Evolutionary conservation across 2,113 vertebrate genomes (phyloP).

Genomic region (Ahaetulla prasina): DNA sequence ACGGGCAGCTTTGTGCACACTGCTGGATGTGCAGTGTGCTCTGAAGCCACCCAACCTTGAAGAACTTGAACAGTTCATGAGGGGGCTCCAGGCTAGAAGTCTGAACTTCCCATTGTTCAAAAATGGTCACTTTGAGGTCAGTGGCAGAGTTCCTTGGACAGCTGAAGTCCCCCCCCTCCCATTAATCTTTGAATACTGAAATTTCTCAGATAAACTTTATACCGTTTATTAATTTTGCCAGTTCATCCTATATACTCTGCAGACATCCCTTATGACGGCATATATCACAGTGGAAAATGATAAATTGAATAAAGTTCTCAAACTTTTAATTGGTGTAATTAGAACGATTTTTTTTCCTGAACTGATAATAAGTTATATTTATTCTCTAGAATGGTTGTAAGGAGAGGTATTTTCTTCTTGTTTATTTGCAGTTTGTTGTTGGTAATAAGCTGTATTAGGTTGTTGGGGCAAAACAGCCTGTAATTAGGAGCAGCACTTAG

Average conservation of each 20-base stretch:
- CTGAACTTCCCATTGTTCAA: not conserved
- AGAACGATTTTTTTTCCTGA: not conserved
- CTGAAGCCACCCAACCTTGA: not conserved
- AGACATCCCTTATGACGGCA: not conserved
- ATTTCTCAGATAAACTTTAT: not conserved
- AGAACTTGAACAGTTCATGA: not conserved
- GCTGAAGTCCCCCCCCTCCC: not conserved
- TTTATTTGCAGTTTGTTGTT: not conserved
- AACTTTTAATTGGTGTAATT: not conserved
- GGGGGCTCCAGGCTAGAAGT: not conserved
- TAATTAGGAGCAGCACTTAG: not conserved
- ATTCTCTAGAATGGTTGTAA: not conserved
- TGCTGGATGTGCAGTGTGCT: not conserved
- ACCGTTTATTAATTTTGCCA: not conserved
- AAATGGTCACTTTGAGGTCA: not conserved
- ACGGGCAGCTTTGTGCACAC: not conserved
- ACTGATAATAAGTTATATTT: not conserved
- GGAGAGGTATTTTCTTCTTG: too few species aligned
- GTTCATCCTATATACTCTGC: not conserved
- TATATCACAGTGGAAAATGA: not conserved
- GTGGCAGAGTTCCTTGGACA: not conserved
- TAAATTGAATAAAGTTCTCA: not conserved
- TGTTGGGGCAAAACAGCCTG: not conserved
- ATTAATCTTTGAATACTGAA: not conserved
- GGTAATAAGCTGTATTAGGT: not conserved